Conservation (phyloP, 2,888 invertebrate genomes). For the Orthonychiurus folsomi region DNA sequence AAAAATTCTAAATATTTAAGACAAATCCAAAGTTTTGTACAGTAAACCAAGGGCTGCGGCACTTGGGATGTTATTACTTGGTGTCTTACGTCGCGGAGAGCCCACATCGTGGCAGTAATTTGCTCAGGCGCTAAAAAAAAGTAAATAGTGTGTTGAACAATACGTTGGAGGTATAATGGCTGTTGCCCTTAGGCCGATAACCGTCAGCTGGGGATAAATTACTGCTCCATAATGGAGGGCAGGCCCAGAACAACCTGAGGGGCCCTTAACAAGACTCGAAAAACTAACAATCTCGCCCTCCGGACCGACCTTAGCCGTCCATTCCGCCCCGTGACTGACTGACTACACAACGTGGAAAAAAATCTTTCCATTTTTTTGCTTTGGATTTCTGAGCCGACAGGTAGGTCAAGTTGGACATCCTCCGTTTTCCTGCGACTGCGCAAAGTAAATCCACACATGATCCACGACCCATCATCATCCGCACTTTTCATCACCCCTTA, state of each 20-base stretch:
- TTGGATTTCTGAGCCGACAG: background rate
- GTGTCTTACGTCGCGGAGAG: too few species aligned
- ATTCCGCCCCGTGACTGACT: conserved; percentile 36
- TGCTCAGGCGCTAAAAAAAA: conserved; percentile 36
- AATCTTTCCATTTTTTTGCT: background rate
- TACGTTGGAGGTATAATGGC: conserved; percentile 35
- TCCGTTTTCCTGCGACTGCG: background rate
- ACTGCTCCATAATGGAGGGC: conserved; percentile 41
- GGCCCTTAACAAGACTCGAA: conserved; percentile 38
- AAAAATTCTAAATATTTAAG: too few species aligned
- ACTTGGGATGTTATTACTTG: too few species aligned
- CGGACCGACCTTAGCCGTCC: conserved; percentile 39
- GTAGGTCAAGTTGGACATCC: background rate
- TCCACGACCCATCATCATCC: conserved; percentile 11
- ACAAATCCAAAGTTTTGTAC: too few species aligned
- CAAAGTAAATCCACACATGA: background rate
- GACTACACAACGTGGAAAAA: conserved; percentile 7
- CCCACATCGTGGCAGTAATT: too few species aligned
- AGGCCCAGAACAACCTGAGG: conserved; percentile 39
- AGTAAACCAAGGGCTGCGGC: too few species aligned
- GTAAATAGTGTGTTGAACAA: conserved; percentile 40
- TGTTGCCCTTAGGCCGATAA: conserved; percentile 33
- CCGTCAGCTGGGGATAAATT: conserved; percentile 41
- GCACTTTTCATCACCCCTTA: conserved; percentile 15
- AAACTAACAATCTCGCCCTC: conserved; percentile 41